Evolutionary conservation across 1,140 invertebrate species (phyloP).

Genomic region (Zaprionus capensis): DNA sequence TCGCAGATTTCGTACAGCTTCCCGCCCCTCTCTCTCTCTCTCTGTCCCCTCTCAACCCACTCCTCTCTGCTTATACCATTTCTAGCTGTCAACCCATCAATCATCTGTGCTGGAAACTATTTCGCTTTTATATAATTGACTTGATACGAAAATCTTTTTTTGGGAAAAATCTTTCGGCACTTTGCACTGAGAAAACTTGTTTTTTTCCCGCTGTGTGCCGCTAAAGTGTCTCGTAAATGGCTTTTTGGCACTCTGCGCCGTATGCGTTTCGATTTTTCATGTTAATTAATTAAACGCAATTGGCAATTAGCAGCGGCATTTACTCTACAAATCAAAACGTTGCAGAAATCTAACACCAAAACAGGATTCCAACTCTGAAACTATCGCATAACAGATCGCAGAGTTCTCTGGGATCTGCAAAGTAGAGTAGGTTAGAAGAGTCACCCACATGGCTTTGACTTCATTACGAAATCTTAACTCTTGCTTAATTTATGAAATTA

Average conservation of each 20-base stretch:
- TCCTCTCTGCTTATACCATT: neutral
- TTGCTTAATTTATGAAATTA: slow-evolving; percentile 70
- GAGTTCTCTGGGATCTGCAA: neutral
- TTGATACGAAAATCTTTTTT: slow-evolving; percentile 43
- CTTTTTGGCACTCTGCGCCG: slow-evolving; percentile 36
- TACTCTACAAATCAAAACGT: slow-evolving; percentile 37
- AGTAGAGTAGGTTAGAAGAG: neutral
- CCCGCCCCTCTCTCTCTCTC: neutral
- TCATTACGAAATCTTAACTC: slow-evolving; percentile 59
- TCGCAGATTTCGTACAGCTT: slow-evolving; percentile 27
- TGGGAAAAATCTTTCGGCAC: slow-evolving; percentile 53
- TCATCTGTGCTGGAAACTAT: slow-evolving; percentile 38
- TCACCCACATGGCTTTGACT: slow-evolving; percentile 4
- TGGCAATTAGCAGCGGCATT: slow-evolving; percentile 65
- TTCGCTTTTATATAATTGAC: slow-evolving; percentile 47
- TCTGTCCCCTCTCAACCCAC: no score
- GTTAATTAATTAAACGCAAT: slow-evolving; percentile 76
- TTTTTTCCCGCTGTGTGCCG: slow-evolving; percentile 7
- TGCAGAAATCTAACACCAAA: slow-evolving; percentile 40
- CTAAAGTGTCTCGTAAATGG: slow-evolving; percentile 31
- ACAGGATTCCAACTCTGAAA: neutral
- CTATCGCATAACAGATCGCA: neutral
- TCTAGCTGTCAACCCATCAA: slow-evolving; percentile 52
- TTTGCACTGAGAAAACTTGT: slow-evolving; percentile 48
- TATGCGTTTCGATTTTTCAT: slow-evolving; percentile 31